These are phyloP conservation scores for Agrochola macilenta DNA, from an alignment of 2,888 invertebrate genomes.

Conservation along the genomic window DNA sequence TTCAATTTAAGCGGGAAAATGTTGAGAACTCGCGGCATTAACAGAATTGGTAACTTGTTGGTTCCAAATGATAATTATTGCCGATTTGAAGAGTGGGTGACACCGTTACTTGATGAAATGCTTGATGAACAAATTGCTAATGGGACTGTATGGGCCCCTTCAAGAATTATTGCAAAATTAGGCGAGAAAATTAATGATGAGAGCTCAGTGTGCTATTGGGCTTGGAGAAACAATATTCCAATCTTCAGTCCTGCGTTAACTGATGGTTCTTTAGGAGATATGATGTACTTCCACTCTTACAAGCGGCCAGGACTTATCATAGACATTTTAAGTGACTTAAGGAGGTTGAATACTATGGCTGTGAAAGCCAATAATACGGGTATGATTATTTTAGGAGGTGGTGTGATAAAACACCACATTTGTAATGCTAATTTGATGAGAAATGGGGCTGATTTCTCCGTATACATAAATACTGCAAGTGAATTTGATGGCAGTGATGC, in stretches of 20 bases:
- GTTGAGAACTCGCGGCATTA: conserved; percentile 96
- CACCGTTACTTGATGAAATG: conserved; percentile 97
- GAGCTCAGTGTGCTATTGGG: conserved; percentile 99
- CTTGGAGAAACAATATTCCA: conserved; percentile 98
- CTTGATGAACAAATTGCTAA: conserved; percentile 95
- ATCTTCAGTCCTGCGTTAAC: conserved; percentile 99
- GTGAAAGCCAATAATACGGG: conserved; percentile 98
- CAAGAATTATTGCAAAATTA: conserved; percentile 91
- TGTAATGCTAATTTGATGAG: conserved; percentile 99
- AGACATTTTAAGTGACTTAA: conserved; percentile 98
- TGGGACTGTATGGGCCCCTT: conserved; percentile 96
- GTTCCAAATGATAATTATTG: conserved; percentile 99
- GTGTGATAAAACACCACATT: conserved; percentile 99
- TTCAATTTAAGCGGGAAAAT: conserved; percentile 95
- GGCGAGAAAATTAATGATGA: conserved; percentile 97
- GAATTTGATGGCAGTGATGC: conserved; percentile 99
- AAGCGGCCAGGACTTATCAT: conserved; percentile 97
- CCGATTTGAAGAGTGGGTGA: conserved; percentile 99
- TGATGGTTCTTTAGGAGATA: conserved; percentile 99
- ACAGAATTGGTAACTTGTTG: conserved; percentile 96
- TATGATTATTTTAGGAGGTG: conserved; percentile 98
- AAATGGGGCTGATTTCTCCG: conserved; percentile 98
- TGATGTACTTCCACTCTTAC: conserved; percentile 99
- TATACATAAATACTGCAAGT: conserved; percentile 98
- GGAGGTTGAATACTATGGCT: conserved; percentile 97